Percentiles rank a stretch among this genome's conserved stretches.
Evolutionary conservation across 92 coral and sea anemone species (phyloP).

Genomic region (Bergia sp.): DNA sequence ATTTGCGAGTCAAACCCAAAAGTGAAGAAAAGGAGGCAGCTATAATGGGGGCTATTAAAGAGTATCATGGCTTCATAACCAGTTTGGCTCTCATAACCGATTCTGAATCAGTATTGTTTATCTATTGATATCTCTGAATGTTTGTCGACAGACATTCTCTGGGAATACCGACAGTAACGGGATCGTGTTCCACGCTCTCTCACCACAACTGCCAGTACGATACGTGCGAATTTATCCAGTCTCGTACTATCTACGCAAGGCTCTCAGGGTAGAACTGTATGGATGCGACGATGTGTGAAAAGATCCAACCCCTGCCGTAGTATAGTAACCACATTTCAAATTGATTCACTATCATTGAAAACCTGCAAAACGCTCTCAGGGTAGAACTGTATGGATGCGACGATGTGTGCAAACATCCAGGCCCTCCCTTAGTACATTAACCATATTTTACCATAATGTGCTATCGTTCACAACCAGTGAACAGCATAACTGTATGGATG

Average conservation of each 20-base stretch:
- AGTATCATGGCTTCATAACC: neutral
- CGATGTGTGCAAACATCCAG: neutral
- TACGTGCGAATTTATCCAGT: constrained; percentile 54
- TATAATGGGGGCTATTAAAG: too few relatives aligned
- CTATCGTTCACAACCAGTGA: neutral
- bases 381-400: too few relatives aligned
- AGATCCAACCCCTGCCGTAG: too few relatives aligned
- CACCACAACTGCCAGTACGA: constrained; percentile 55
- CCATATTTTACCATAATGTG: neutral
- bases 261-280: constrained; percentile 52
- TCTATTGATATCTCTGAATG: neutral
- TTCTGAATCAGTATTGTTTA: neutral
- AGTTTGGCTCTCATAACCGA: neutral
- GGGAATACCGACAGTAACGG: constrained; percentile 67
- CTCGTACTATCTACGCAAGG: neutral
- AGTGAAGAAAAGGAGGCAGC: too few relatives aligned
- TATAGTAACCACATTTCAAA: neutral
- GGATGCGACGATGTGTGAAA: constrained; percentile 35
- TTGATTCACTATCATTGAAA: neutral
- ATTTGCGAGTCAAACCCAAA: too few relatives aligned
- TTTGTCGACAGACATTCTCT: constrained; percentile 51
- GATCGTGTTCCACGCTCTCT: constrained; percentile 57
- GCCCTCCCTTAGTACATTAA: neutral
- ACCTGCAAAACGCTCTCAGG: too few relatives aligned
- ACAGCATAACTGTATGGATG: too few relatives aligned